Conservation (phyloP, 2,888 invertebrate species). For the Metalampra italica region DNA sequence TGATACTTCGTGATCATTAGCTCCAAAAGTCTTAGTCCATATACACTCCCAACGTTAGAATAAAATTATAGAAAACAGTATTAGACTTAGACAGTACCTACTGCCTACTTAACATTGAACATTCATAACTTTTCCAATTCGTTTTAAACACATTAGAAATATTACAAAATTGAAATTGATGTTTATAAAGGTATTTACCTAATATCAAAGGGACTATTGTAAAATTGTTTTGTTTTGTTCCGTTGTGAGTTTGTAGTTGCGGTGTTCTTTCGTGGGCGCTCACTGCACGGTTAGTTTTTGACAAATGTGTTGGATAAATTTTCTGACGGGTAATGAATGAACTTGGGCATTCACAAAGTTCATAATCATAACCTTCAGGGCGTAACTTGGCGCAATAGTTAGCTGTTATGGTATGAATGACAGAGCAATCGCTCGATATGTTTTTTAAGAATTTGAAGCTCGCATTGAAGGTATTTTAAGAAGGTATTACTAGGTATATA, state of each 20-base stretch:
- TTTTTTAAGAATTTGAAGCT: too few species aligned
- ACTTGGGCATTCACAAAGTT: constrained; percentile 19
- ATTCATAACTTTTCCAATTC: not conserved
- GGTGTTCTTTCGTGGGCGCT: constrained; percentile 6
- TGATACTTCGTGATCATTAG: too few species aligned
- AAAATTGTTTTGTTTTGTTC: constrained; percentile 9
- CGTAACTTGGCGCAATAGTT: not conserved
- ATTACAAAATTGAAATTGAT: constrained; percentile 5
- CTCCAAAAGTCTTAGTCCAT: too few species aligned
- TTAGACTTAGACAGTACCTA: too few species aligned
- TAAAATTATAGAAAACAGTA: too few species aligned
- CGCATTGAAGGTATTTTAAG: too few species aligned
- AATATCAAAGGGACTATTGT: constrained; percentile 6
- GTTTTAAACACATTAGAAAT: not conserved
- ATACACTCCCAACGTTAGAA: too few species aligned
- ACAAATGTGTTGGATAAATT: constrained; percentile 23
- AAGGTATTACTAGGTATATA: too few species aligned
- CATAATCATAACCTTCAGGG: constrained; percentile 13
- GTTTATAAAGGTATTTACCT: constrained; percentile 4
- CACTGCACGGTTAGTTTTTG: constrained; percentile 14
- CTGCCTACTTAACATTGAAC: too few species aligned
- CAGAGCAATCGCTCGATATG: not conserved
- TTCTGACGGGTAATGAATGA: constrained; percentile 21
- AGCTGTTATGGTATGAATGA: not conserved
- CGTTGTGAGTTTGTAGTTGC: constrained; percentile 10